Evolutionary conservation across 2,797 vertebrate genomes (phyloP), one percentile per base, ranked within the genome.

Genomic region (Miichthys miiuy): DNA sequence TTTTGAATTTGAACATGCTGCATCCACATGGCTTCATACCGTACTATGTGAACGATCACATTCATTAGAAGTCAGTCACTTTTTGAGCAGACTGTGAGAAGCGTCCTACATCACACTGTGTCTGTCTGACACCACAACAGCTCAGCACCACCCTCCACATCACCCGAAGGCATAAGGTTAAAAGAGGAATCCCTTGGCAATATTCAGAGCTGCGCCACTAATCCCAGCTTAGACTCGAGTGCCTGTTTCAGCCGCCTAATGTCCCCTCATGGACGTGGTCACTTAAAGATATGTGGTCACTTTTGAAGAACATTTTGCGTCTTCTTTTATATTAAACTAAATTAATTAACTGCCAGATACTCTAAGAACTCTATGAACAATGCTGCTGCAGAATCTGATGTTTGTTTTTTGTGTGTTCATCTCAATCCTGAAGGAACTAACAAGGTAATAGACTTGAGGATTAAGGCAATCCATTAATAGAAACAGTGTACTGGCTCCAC

Each of bases 201-300:
- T 88, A 89, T 90, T 80, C 80, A 25, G 89, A 85, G 92, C 87
- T 87, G 83, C 78, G 25, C 64, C 51, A 41, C 77, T 96, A 95
- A 96, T 95, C 95, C 89, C 80, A 86, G 91, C 84, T 95, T 95
- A 95, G 91, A 90, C 87, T 77, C 90, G 6, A 46, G 87, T 78
- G 86, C 84, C 88, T 91, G 81, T 90, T 84, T 87, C 86, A 94
- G 89, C 83, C 86, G 72, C 67, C 68, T 94, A 95, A 93, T 94
- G 82, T 81, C 75, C 85, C 89, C 85, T 79, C 83, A 78, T 86
- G 81, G 56, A 75, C 74, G 57, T 69, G 64, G 62, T 72, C 70
- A n/a, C 78, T 83, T 68, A 67, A 85, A 86, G 78, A 78, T 83
- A 63, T 61, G 54, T 38, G 8, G 34, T 17, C 27, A 30, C 65